Percentiles rank a stretch among this genome's conserved stretches.
phyloP scores from a whole-genome alignment of 2,797 vertebrate genomes.

The Epinephelus malabaricus region DNA sequence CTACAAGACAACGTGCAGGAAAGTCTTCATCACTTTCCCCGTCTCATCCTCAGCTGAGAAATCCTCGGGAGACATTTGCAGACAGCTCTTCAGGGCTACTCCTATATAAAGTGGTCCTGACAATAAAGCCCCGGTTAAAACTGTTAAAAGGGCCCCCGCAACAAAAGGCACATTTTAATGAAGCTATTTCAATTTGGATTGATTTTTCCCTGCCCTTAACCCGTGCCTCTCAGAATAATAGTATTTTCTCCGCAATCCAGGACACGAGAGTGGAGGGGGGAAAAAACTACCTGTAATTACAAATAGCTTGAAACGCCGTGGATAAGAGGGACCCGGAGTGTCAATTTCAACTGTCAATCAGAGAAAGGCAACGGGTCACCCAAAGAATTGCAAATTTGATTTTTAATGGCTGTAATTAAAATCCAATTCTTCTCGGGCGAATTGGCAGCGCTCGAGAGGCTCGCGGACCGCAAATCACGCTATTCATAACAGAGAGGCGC shows the following conservation, averaged over 20 bases:
- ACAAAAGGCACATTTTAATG: slow-evolving; percentile 96
- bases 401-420: slow-evolving; percentile 99
- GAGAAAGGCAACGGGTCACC: slow-evolving; percentile 91
- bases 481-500: slow-evolving; percentile 79
- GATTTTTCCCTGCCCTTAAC: slow-evolving; percentile 93
- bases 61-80: slow-evolving; percentile 67
- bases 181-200: slow-evolving; percentile 97
- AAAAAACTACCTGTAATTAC: slow-evolving; percentile 98
- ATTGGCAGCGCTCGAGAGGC: slow-evolving; percentile 83
- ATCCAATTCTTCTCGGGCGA: slow-evolving; percentile 90
- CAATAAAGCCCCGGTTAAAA: slow-evolving; percentile 91
- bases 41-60: slow-evolving; percentile 70
- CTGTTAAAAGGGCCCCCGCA: slow-evolving; percentile 87
- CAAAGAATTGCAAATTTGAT: slow-evolving; percentile 98
- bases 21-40: slow-evolving; percentile 77
- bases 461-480: slow-evolving; percentile 85
- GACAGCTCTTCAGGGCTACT: slow-evolving; percentile 40
- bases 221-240: slow-evolving; percentile 92
- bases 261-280: slow-evolving; percentile 82
- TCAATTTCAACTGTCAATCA: slow-evolving; percentile 99
- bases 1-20: slow-evolving; percentile 82
- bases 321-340: slow-evolving; percentile 96
- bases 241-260: slow-evolving; percentile 92
- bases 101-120: slow-evolving; percentile 92
- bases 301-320: slow-evolving; percentile 95